phyloP scores from a whole-genome alignment of 2,888 invertebrate species.

The Minunthozetes semirufus region DNA sequence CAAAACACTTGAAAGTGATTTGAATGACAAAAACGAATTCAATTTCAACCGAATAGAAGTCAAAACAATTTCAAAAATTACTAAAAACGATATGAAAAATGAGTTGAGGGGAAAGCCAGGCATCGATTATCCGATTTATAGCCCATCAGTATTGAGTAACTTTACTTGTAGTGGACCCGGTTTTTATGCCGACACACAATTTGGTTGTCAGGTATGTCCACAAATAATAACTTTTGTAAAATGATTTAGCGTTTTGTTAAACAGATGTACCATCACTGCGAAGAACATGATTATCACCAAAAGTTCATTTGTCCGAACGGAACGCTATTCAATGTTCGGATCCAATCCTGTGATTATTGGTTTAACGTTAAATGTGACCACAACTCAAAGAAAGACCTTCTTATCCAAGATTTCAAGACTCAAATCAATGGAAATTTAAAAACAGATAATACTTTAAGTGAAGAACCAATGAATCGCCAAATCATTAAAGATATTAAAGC shows the following conservation, averaged over 20 bases:
- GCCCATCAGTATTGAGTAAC: neutral
- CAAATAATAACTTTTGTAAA: neutral
- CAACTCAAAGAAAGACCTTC: neutral
- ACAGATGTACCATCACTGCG: constrained; percentile 21
- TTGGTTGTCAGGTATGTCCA: constrained; percentile 5
- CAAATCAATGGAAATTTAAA: no score
- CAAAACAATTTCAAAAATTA: neutral
- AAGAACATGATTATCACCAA: constrained; percentile 2
- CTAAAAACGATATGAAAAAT: neutral
- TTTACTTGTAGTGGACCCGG: neutral
- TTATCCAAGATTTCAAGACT: neutral
- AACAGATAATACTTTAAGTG: no score
- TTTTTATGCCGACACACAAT: neutral
- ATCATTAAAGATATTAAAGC: no score
- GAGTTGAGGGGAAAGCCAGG: neutral
- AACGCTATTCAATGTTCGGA: constrained; percentile 2
- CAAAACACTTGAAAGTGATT: neutral
- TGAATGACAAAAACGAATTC: neutral
- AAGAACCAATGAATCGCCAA: no score
- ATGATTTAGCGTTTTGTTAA: neutral
- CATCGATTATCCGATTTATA: neutral
- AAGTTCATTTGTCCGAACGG: constrained; percentile 22
- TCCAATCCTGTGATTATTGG: constrained; percentile 15
- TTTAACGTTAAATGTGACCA: neutral
- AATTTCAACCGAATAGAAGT: neutral